Evolutionary conservation across 2,888 invertebrate genomes (phyloP), one percentile per base, ranked within the genome.

Genomic region (Abrostola tripartita): DNA sequence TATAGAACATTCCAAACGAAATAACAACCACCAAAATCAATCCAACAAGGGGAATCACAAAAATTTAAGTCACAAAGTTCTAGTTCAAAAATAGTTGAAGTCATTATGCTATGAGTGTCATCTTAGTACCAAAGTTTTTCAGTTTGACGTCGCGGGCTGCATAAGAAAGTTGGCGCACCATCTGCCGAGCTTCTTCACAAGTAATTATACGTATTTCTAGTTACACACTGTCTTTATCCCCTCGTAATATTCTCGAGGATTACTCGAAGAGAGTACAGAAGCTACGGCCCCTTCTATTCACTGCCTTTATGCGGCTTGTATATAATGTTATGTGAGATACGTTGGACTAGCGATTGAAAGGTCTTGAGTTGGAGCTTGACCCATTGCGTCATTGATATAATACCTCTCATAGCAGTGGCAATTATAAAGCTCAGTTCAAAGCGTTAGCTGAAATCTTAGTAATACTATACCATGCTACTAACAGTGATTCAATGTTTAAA

Each of bases 171-270:
- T 88, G 52, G 10, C 37, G 66, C 67, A 78, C 81, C 83, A 87
- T 82, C 91, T 90, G 89, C 88, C 86, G 83, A 72, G 78, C 84
- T 87, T 86, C 90, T 91, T 88, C 83, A 83, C 88, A 88, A 92
- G 90, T 92, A 92, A 92, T 92, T 91, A 92, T 90, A 90, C 88
- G 85, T 89, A 89, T 89, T 90, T 85, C 87, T 79, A 84, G 82
- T 78, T 84, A 81, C 59, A 47, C 49, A 58, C 52, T 60, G 11
- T 54, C n/a, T 36, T 57, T 58, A 63, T 69, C n/a, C 40, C 40
- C 54, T 50, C 6, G 8, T 61, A 42, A 49, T 60, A 60, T 60
- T 59, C 7, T 7, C 24, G 24, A 4, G n/a, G 11, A 0, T 74
- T 60, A 47, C 0, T 0, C 6, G 9, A 37, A 42, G 42, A 10